Conservation (phyloP, 2,113 vertebrate genomes). For the Oryzias woworae region DNA sequence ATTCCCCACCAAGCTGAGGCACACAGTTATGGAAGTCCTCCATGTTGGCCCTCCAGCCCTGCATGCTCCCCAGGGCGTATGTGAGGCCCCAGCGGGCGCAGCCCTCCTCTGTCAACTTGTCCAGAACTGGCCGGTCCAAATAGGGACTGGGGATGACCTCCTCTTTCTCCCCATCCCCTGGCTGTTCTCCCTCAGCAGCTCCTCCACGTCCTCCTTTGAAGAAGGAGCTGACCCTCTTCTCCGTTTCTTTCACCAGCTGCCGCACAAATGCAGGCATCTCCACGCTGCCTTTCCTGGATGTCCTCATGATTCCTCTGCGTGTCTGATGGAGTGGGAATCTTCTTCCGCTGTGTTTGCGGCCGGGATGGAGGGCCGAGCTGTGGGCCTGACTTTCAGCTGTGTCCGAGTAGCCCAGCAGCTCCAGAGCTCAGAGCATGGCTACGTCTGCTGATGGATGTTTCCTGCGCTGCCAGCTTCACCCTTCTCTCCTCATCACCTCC, state of each 20-base stretch:
- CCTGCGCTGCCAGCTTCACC: conserved; percentile 47
- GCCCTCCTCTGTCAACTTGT: conserved; percentile 77
- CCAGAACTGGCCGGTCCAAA: conserved; percentile 71
- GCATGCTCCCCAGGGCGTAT: conserved; percentile 78
- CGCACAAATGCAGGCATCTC: conserved; percentile 80
- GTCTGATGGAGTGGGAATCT: conserved; percentile 22
- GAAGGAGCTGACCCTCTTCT: conserved; percentile 79
- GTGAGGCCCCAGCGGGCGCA: conserved; percentile 72
- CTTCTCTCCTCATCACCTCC: conserved; percentile 43
- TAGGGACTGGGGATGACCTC: conserved; percentile 70
- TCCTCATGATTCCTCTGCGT: conserved; percentile 64
- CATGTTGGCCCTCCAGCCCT: conserved; percentile 82
- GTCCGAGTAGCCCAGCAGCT: conserved; percentile 54
- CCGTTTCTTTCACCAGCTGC: conserved; percentile 79
- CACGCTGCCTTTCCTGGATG: conserved; percentile 74
- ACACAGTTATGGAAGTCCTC: conserved; percentile 81
- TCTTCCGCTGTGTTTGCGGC: conserved; percentile 25
- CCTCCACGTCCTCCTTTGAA: conserved; percentile 77
- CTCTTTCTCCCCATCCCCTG: conserved; percentile 61
- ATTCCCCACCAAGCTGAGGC: conserved; percentile 69
- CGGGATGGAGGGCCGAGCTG: conserved; percentile 29
- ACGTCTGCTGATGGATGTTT: conserved; percentile 55
- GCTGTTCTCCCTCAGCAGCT: conserved; percentile 61
- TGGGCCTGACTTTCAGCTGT: conserved; percentile 42
- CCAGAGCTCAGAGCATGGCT: conserved; percentile 68